phyloP scores from a whole-genome alignment of 2,797 vertebrate species.

The Syncerus caffer region DNA sequence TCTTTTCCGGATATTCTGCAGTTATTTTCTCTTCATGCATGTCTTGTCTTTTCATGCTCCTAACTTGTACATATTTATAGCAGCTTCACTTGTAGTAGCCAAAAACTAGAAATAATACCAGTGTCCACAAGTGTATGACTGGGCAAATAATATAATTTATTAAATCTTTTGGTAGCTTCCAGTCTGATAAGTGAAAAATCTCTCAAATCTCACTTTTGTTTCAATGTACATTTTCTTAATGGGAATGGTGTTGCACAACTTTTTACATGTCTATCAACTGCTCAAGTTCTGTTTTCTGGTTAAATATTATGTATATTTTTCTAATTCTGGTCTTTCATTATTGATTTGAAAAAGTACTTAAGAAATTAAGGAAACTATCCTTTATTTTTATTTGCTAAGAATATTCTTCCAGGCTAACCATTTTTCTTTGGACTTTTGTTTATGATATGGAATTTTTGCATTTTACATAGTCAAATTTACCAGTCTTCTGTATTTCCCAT shows the following conservation, averaged over 20 bases:
- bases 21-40: background rate
- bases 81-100: background rate
- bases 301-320: background rate
- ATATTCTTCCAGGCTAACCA: background rate
- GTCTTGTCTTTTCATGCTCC: background rate
- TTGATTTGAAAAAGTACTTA: background rate
- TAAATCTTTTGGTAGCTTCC: constrained; percentile 31
- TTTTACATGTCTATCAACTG: background rate
- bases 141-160: constrained; percentile 29
- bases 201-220: constrained; percentile 7
- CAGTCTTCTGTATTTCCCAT: background rate
- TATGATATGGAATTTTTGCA: background rate
- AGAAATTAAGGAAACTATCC: background rate
- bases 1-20: background rate
- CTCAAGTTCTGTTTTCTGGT: background rate
- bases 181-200: constrained; percentile 20
- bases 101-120: background rate
- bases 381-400: background rate
- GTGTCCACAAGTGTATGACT: background rate
- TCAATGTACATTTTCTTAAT: background rate
- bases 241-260: background rate
- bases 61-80: background rate
- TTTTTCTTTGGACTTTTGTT: background rate
- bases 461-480: background rate
- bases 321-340: background rate